phyloP scores from a whole-genome alignment of 2,113 vertebrate species.

The Oryzias melastigma region DNA sequence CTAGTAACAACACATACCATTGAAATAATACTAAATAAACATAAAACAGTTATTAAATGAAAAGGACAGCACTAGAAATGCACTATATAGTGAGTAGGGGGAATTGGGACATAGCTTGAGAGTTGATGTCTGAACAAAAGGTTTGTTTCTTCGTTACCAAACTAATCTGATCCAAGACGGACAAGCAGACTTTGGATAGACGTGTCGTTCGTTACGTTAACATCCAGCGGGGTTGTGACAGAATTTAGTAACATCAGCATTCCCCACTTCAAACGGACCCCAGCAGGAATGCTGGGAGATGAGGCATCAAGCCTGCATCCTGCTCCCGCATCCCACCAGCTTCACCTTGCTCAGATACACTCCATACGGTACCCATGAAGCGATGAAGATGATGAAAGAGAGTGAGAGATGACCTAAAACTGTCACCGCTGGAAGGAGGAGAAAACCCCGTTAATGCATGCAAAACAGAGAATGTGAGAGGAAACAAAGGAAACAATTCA shows the following conservation, averaged over 20 bases:
- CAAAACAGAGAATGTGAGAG: conserved; percentile 12
- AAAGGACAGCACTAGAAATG: too few species aligned
- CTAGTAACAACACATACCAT: too few species aligned
- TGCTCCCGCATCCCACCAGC: conserved; percentile 35
- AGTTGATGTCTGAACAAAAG: too few species aligned
- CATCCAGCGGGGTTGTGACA: conserved; percentile 38
- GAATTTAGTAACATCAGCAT: conserved; percentile 33
- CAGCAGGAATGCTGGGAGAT: conserved; percentile 34
- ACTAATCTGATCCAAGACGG: conserved; percentile 6
- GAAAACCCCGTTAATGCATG: background rate
- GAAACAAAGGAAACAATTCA: conserved; percentile 6
- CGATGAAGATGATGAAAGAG: conserved; percentile 62
- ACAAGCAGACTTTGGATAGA: background rate
- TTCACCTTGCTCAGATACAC: conserved; percentile 25
- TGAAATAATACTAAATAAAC: too few species aligned
- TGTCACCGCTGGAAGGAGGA: conserved; percentile 51
- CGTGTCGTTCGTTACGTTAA: conserved; percentile 16
- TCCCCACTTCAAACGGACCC: conserved; percentile 53
- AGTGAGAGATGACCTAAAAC: conserved; percentile 72
- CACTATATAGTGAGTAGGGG: too few species aligned
- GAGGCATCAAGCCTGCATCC: conserved; percentile 45
- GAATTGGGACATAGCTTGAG: too few species aligned
- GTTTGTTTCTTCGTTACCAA: background rate
- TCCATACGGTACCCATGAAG: conserved; percentile 21
- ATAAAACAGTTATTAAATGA: too few species aligned